phyloP scores from a whole-genome alignment of 2,888 invertebrate species.

The Drosophila mettleri region DNA sequence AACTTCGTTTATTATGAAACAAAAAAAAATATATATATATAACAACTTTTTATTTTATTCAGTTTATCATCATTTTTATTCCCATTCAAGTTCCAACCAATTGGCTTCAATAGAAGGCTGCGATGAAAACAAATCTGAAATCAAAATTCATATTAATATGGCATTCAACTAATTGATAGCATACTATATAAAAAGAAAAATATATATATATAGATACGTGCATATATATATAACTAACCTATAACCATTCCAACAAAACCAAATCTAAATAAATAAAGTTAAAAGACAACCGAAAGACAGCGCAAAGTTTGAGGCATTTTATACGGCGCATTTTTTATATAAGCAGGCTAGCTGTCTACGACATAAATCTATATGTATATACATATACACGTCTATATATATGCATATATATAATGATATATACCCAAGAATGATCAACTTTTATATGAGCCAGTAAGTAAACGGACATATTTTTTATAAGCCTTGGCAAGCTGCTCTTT shows the following conservation, averaged over 20 bases:
- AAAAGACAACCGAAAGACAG: slow-evolving; percentile 40
- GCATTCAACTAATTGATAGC: slow-evolving; percentile 58
- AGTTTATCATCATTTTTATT: slow-evolving; percentile 27
- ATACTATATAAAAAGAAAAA: slow-evolving; percentile 36
- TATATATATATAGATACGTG: slow-evolving; percentile 37
- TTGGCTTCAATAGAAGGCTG: slow-evolving; percentile 79
- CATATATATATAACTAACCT: slow-evolving; percentile 44
- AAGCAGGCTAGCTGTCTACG: slow-evolving; percentile 73
- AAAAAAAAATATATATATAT: slow-evolving; percentile 68
- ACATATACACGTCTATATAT: slow-evolving; percentile 14
- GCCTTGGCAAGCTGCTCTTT: slow-evolving; percentile 72
- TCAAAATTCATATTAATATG: slow-evolving; percentile 76
- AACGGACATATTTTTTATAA: slow-evolving; percentile 77
- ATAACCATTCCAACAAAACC: slow-evolving; percentile 59
- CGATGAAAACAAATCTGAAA: slow-evolving; percentile 75
- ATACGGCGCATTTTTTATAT: slow-evolving; percentile 76
- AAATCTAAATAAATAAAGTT: slow-evolving; percentile 14
- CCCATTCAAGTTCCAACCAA: slow-evolving; percentile 61
- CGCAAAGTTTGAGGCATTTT: slow-evolving; percentile 70
- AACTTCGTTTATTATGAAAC: slow-evolving; percentile 78
- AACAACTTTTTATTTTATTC: slow-evolving; percentile 54
- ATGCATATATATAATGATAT: slow-evolving; percentile 50
- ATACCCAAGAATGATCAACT: slow-evolving; percentile 52
- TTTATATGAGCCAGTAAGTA: slow-evolving; percentile 79
- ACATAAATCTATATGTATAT: slow-evolving; percentile 41